Evolutionary conservation across 2,888 invertebrate species (phyloP).

Genomic region (Sinelater perroti): DNA sequence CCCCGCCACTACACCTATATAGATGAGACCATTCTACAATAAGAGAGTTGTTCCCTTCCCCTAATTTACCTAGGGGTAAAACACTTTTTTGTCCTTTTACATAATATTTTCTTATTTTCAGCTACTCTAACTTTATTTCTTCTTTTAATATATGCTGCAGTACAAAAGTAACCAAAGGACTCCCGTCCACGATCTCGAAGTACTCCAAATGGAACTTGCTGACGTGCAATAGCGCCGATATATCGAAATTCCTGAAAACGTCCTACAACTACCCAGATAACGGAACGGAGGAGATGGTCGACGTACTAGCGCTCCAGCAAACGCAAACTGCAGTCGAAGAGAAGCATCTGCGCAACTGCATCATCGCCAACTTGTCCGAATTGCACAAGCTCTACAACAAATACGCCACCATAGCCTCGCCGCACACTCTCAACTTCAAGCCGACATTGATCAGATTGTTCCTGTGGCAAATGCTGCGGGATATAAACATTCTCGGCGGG

Average conservation of each 20-base stretch:
- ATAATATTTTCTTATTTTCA: no score
- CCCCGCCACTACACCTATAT: no score
- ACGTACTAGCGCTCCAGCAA: slow-evolving; percentile 43
- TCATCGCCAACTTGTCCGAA: slow-evolving; percentile 17
- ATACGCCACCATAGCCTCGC: slow-evolving; percentile 29
- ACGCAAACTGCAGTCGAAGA: slow-evolving; percentile 58
- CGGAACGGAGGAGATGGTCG: neutral
- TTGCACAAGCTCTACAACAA: slow-evolving; percentile 29
- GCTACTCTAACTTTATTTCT: neutral
- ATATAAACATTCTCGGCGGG: slow-evolving; percentile 64
- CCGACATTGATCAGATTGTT: slow-evolving; percentile 65
- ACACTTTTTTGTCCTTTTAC: no score
- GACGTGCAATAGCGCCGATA: slow-evolving; percentile 42
- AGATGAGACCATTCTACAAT: no score
- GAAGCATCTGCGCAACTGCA: slow-evolving; percentile 60
- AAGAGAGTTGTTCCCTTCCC: no score
- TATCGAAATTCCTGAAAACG: neutral
- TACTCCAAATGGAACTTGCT: slow-evolving; percentile 11
- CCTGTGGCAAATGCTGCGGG: slow-evolving; percentile 70
- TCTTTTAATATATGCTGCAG: neutral
- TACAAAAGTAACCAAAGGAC: neutral
- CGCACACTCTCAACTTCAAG: slow-evolving; percentile 45
- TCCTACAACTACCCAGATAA: neutral
- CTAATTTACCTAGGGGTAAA: no score
- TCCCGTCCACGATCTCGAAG: slow-evolving; percentile 2